phyloP scores from a whole-genome alignment of 2,888 invertebrate genomes.

The Clanis bilineata region DNA sequence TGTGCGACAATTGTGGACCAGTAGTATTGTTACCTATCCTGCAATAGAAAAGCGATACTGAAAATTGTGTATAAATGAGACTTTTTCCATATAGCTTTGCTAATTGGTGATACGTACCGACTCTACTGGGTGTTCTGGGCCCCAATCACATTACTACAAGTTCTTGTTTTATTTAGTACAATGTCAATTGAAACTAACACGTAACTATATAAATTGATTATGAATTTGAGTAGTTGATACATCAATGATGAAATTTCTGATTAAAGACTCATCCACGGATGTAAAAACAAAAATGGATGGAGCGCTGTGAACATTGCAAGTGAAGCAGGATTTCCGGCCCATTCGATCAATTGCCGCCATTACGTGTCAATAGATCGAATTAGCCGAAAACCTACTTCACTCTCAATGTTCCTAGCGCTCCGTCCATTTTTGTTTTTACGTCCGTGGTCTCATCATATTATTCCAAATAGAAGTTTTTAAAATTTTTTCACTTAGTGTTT shows the following conservation, averaged over 20 bases:
- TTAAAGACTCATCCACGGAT: no score
- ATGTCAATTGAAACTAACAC: background rate
- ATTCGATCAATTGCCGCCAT: no score
- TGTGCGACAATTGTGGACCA: background rate
- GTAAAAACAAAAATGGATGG: no score
- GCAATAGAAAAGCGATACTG: background rate
- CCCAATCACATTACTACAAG: constrained; percentile 1
- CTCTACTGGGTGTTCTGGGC: background rate
- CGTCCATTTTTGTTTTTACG: no score
- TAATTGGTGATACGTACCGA: background rate
- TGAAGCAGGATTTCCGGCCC: no score
- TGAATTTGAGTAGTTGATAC: background rate
- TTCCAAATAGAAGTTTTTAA: no score
- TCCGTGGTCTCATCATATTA: no score
- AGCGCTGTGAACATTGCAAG: no score
- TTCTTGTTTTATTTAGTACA: background rate
- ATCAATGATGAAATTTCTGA: background rate
- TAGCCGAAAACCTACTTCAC: no score
- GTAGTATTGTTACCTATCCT: background rate
- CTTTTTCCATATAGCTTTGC: background rate
- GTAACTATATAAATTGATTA: background rate
- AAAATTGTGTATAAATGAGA: background rate
- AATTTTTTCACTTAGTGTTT: no score
- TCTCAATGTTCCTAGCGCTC: no score
- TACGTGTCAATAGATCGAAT: no score